Conservation (phyloP, 2,888 invertebrate genomes). For the Yponomeuta sedellus region DNA sequence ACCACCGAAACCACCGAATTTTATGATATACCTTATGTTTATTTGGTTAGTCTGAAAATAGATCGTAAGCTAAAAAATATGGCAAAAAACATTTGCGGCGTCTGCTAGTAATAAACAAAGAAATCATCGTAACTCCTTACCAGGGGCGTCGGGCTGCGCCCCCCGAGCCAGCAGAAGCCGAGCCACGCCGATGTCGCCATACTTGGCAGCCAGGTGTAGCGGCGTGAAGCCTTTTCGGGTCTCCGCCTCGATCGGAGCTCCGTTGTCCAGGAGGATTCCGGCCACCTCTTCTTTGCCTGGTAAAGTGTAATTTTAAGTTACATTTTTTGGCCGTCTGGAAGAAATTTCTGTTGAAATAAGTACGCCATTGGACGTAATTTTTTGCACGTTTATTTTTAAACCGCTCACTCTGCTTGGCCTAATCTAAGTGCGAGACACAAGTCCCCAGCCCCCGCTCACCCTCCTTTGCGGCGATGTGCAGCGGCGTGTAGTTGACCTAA, state of each 20-base stretch:
- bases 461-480: slow-evolving; percentile 96
- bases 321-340: too few species aligned
- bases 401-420: too few species aligned
- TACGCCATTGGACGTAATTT: too few species aligned
- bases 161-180: slow-evolving; percentile 90
- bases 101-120: too few species aligned
- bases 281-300: slow-evolving; percentile 90
- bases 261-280: slow-evolving; percentile 91
- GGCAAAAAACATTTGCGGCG: too few species aligned
- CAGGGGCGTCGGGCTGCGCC: slow-evolving; percentile 92
- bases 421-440: too few species aligned
- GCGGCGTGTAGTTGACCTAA: slow-evolving; percentile 96
- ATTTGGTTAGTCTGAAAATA: too few species aligned
- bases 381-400: too few species aligned
- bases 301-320: background rate
- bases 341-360: too few species aligned
- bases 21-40: too few species aligned
- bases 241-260: slow-evolving; percentile 91
- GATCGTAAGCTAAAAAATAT: too few species aligned
- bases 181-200: slow-evolving; percentile 95
- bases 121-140: slow-evolving; percentile 51
- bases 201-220: slow-evolving; percentile 97
- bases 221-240: slow-evolving; percentile 98
- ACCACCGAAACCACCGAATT: too few species aligned
- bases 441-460: slow-evolving; percentile 89